A percentile compares a stretch with the other conserved stretches of the same genome.
These are phyloP conservation scores for Chelonus insularis DNA, from an alignment of 1,140 invertebrate genomes.

Conservation along the genomic window DNA sequence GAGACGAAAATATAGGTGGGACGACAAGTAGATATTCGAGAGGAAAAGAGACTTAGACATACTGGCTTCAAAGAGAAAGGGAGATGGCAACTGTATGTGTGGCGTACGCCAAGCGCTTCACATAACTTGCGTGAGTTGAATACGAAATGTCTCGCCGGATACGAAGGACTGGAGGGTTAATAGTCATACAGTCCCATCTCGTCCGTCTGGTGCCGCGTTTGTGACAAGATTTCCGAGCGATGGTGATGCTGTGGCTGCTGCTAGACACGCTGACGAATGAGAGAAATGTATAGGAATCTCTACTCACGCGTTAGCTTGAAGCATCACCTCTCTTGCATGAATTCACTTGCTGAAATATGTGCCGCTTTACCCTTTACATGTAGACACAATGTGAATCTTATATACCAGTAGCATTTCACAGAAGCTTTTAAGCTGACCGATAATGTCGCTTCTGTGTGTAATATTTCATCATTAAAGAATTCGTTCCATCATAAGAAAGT, in stretches of 20 bases:
- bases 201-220: conserved; percentile 37
- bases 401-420: background rate
- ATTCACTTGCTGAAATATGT: background rate
- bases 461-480: too few species aligned
- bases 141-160: conserved; percentile 25
- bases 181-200: conserved; percentile 37
- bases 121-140: conserved; percentile 30
- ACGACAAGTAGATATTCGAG: too few species aligned
- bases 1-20: background rate
- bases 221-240: conserved; percentile 41
- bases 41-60: background rate
- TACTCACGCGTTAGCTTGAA: background rate
- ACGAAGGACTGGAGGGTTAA: conserved; percentile 33
- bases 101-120: conserved; percentile 23
- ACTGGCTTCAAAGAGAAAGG: background rate
- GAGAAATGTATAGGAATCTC: background rate
- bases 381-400: background rate
- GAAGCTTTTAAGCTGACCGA: too few species aligned
- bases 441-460: too few species aligned
- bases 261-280: background rate
- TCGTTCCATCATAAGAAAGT: too few species aligned
- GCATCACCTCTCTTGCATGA: conserved; percentile 1
- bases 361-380: background rate
- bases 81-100: background rate
- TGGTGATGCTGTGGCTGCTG: conserved; percentile 12